A percentile compares a stretch with the other conserved stretches of the same genome.
Conservation (phyloP, 2,113 vertebrate genomes). For the Machaerirhynchus nigripectus region DNA sequence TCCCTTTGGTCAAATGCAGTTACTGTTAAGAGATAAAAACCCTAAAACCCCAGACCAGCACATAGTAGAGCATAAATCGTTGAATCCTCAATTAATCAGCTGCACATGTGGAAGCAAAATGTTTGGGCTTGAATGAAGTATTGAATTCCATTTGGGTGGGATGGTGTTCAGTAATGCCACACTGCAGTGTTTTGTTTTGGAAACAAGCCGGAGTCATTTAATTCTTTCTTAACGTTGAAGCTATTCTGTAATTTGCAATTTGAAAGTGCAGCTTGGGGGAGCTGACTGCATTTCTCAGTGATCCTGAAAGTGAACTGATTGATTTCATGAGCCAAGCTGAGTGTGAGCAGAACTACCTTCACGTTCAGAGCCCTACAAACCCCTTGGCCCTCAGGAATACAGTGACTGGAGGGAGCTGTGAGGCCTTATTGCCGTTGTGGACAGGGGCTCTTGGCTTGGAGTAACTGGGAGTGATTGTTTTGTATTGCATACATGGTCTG, state of each 20-base stretch:
- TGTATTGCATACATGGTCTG: not conserved
- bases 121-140: slow-evolving; percentile 8
- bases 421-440: not conserved
- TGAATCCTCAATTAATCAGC: slow-evolving; percentile 5
- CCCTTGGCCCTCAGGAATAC: not conserved
- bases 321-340: not conserved
- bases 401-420: not conserved
- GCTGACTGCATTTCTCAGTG: not conserved
- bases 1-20: not conserved
- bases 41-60: not conserved
- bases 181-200: slow-evolving; percentile 3
- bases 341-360: not conserved
- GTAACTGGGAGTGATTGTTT: not conserved
- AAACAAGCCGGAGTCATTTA: not conserved
- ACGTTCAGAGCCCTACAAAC: not conserved
- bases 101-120: not conserved
- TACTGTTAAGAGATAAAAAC: not conserved
- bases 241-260: not conserved
- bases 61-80: not conserved
- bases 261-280: slow-evolving; percentile 38
- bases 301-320: not conserved
- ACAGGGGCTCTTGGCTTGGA: not conserved
- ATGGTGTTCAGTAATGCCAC: not conserved
- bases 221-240: not conserved
- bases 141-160: not conserved